These are phyloP conservation scores for Augochlora pura DNA, from an alignment of 1,140 invertebrate genomes.

Conservation along the genomic window DNA sequence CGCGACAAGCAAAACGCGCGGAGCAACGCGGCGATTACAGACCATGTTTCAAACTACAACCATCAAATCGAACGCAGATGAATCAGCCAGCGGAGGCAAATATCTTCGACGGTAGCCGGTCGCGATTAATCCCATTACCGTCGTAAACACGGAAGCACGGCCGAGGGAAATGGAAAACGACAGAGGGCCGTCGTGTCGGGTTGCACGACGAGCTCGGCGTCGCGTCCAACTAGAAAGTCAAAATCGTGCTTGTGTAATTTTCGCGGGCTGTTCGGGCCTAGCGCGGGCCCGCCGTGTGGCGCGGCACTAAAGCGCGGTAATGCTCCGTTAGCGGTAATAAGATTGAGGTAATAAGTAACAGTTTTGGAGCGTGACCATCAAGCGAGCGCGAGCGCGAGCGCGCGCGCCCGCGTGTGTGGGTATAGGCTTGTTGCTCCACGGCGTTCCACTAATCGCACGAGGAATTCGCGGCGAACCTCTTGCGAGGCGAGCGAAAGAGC, in stretches of 20 bases:
- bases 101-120: too few species aligned
- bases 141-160: background rate
- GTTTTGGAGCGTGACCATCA: constrained; percentile 79
- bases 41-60: too few species aligned
- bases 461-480: background rate
- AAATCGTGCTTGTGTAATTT: constrained; percentile 20
- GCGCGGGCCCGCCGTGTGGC: constrained; percentile 11
- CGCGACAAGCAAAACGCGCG: too few species aligned
- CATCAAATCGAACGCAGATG: too few species aligned
- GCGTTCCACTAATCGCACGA: constrained; percentile 58
- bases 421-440: constrained; percentile 27
- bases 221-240: background rate
- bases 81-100: too few species aligned
- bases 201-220: background rate
- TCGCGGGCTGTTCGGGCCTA: background rate
- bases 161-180: background rate
- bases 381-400: too few species aligned
- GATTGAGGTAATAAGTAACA: constrained; percentile 75
- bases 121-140: too few species aligned
- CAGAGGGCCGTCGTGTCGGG: background rate
- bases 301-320: constrained; percentile 60
- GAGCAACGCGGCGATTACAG: too few species aligned
- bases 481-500: background rate
- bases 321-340: constrained; percentile 72
- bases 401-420: constrained; percentile 45